phyloP scores from a whole-genome alignment of 2,888 invertebrate species.

The Drosophila suboccidentalis region DNA sequence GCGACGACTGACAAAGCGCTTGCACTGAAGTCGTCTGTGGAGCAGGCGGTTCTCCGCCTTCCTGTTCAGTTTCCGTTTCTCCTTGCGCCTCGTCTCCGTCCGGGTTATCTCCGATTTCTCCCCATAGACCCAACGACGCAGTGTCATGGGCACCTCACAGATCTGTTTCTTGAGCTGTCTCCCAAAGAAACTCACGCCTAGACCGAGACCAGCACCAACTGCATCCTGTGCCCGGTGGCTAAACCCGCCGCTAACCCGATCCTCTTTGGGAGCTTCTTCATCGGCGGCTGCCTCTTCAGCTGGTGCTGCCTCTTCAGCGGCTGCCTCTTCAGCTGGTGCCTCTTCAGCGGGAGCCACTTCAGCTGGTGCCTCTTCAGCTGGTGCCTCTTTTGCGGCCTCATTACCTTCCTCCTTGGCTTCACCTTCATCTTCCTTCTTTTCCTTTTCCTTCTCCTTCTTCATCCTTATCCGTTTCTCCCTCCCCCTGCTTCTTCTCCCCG shows the following conservation, averaged over 20 bases:
- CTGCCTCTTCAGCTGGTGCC: not conserved
- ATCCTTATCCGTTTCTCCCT: not conserved
- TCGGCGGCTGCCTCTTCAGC: not conserved
- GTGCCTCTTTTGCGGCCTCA: not conserved
- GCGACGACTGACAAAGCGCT: constrained; percentile 44
- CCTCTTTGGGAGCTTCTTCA: not conserved
- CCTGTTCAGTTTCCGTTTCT: not conserved
- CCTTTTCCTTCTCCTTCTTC: not conserved
- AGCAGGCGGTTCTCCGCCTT: not conserved
- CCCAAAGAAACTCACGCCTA: constrained; percentile 1
- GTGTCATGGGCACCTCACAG: constrained; percentile 68
- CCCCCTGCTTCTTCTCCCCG: not conserved
- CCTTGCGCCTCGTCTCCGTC: constrained; percentile 1
- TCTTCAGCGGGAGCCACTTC: no score
- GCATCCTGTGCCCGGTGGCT: not conserved
- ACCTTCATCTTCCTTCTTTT: not conserved
- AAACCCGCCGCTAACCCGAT: constrained; percentile 14
- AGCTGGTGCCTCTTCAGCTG: not conserved
- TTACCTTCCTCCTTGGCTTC: not conserved
- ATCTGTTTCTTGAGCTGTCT: constrained; percentile 45
- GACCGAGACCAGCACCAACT: constrained; percentile 11
- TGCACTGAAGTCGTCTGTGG: constrained; percentile 39
- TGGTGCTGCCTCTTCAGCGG: not conserved
- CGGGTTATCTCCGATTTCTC: not conserved
- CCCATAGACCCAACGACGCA: constrained; percentile 35